Base-by-base conservation (phyloP, 2,113 vertebrate genomes). In the Ranitomeya variabilis region DNA sequence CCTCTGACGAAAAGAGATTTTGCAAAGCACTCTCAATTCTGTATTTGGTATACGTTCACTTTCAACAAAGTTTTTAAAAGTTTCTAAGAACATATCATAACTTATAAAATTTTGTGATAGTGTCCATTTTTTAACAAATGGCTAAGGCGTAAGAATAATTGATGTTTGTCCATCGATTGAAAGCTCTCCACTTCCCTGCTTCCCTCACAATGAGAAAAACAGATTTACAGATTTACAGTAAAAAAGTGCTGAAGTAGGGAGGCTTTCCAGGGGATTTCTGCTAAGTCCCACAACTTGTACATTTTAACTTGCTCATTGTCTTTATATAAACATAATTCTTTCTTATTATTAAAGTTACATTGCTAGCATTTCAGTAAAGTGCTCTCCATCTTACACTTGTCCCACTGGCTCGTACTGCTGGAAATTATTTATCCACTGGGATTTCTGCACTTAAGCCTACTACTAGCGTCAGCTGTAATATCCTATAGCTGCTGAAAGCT, bases 121-220 rank as follows among this genome's bases (percentile, higher is more conserved):
- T 26, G 80, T 83, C 15, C 66, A 83, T 59, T 83, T 81, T 54
- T 52, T 51, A 76, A 71, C 57, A 77, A 88, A 82, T 60, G 85
- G 74, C 77, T 66, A 84, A 66, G 51, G 71, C 78, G 67, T 76
- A 66, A 76, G 64, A 66, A 67, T 84, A 89, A 89, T 89, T 83
- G 80, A 89, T 83, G 81, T 80, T 89, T 84, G 81, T 69, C 55
- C 76, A 89, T 84, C 71, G 71, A 89, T 89, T 52, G 71, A 73
- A 74, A 62, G 21, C 81, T 64, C 80, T 89, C 23, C 37, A 57
- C 71, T 23, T 23, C 4, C 21, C 13, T 77, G 31, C 57, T 55
- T 51, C 57, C 80, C 52, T 78, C 59, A 74, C 67, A 74, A 74
- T 4, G 64, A 87, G 86, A 87, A 71, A 87, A 87, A 80, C 45